Evolutionary conservation across 1,140 invertebrate species (phyloP).

Genomic region (Drosophila trapezifrons): DNA sequence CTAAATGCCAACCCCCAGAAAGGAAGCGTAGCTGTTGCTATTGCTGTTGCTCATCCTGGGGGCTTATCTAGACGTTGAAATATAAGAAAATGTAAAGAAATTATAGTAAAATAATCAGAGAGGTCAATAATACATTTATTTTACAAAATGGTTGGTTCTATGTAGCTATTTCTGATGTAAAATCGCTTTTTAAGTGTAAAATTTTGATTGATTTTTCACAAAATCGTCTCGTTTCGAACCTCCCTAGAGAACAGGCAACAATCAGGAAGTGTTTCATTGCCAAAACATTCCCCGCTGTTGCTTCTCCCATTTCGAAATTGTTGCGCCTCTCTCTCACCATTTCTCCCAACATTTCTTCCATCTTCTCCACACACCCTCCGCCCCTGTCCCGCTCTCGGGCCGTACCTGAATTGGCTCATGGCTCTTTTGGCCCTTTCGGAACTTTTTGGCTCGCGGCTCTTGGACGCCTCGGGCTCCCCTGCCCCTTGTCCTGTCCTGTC

Average conservation of each 20-base stretch:
- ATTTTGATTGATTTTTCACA: not conserved
- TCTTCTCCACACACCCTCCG: not conserved
- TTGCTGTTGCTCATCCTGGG: slow-evolving; percentile 66
- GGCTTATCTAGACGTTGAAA: slow-evolving; percentile 34
- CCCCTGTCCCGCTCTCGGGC: slow-evolving; percentile 8
- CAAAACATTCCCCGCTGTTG: slow-evolving; percentile 43
- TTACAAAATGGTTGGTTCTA: not conserved
- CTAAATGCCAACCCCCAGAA: slow-evolving; percentile 69
- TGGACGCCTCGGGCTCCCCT: slow-evolving; percentile 33
- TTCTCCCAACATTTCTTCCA: slow-evolving; percentile 27
- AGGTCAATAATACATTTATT: not conserved
- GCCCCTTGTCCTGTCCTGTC: slow-evolving; percentile 7
- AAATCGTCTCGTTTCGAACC: slow-evolving; percentile 26
- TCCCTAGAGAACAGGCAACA: slow-evolving; percentile 32
- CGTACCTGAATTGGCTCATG: slow-evolving; percentile 77
- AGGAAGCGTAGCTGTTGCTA: slow-evolving; percentile 67
- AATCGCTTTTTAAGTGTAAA: too few relatives aligned
- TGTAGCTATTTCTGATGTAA: not conserved
- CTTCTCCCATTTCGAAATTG: slow-evolving; percentile 64
- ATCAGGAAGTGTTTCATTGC: slow-evolving; percentile 73
- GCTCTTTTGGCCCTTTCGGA: slow-evolving; percentile 56
- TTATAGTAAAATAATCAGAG: not conserved
- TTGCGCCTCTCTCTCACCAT: slow-evolving; percentile 69
- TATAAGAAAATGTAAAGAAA: not conserved
- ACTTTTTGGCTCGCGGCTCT: slow-evolving; percentile 57